Evolutionary conservation across 2,113 vertebrate genomes (phyloP).

Genomic region (Hylia prasina): DNA sequence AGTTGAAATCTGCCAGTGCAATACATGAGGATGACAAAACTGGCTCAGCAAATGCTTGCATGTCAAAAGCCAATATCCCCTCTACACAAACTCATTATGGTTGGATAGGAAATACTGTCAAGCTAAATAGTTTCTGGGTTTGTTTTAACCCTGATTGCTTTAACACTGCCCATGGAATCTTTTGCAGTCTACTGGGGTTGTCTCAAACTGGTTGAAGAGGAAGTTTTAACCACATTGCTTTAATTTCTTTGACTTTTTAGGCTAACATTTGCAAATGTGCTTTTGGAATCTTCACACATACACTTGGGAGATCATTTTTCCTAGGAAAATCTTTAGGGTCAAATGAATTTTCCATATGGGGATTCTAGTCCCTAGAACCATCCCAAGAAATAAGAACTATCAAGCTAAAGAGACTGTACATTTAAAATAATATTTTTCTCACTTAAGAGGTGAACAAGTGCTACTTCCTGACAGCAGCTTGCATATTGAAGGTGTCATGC

Average conservation of each 20-base stretch:
- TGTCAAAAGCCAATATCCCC: conserved; percentile 18
- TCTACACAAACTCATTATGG: background rate
- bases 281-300: conserved; percentile 26
- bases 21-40: background rate
- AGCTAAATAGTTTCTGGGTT: conserved; percentile 32
- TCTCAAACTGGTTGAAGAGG: conserved; percentile 24
- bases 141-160: conserved; percentile 50
- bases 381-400: background rate
- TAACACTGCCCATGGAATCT: conserved; percentile 46
- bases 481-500: background rate
- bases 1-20: fast-evolving
- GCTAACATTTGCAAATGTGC: conserved; percentile 57
- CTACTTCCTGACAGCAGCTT: background rate
- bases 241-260: conserved; percentile 37
- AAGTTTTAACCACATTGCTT: conserved; percentile 46
- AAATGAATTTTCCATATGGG: conserved; percentile 54
- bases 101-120: conserved; percentile 11
- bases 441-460: background rate
- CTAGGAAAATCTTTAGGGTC: conserved; percentile 55
- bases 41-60: background rate
- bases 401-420: background rate
- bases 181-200: conserved; percentile 24
- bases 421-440: conserved; percentile 21
- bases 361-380: background rate
- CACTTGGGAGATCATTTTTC: conserved; percentile 43